Base-by-base conservation (phyloP, 2,113 vertebrate species). In the Myotis lucifugus region DNA sequence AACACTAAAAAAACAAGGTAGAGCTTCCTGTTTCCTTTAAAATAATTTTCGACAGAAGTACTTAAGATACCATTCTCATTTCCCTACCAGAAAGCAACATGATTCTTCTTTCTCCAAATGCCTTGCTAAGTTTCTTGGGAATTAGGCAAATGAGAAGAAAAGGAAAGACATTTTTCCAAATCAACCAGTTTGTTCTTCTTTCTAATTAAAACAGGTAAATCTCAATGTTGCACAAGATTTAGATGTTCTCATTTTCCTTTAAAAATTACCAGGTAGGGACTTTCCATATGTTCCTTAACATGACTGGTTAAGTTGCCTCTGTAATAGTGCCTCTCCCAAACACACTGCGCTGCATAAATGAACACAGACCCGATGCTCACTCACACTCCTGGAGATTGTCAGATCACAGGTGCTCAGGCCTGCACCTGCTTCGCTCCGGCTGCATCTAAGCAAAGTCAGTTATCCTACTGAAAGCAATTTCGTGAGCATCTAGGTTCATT, bases 161-260 rank as follows among this genome's bases (percentile, higher is more conserved):
- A 92, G 59, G 14, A 86, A 85, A 78, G 82, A 78, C 15, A 11
- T 69, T 74, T 3, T 66, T 79, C 34, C 66, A 90, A 90, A 61
- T 64, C 52, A 87, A 52, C 64, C 13, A 17, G 25, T 72, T 88
- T 84, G 61, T 34, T 96, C 95, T 90, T 61, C 73, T 82, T 95
- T 64, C 18, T 83, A 93, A 92, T 95, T 91, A 88, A 97, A 91
- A 96, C 23, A 85, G 85, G 67, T 88, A 95, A 95, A 88, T 96
- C 48, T 88, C 77, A 81, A 3, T 37, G 27, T 64, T 81, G 54
- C 81, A 83, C 46, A 79, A 85, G 29, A 85, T 37, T 87, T 70
- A 90, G 32, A 74, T 90, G 66, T 85, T 81, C 76, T 90, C 19
- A 77, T 85, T 95, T 95, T 82, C 50, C 27, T 90, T 93, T 69